A percentile compares a stretch with the other conserved stretches of the same genome.
Conservation (phyloP, 2,113 vertebrate genomes). For the Marmota flaviventris region DNA sequence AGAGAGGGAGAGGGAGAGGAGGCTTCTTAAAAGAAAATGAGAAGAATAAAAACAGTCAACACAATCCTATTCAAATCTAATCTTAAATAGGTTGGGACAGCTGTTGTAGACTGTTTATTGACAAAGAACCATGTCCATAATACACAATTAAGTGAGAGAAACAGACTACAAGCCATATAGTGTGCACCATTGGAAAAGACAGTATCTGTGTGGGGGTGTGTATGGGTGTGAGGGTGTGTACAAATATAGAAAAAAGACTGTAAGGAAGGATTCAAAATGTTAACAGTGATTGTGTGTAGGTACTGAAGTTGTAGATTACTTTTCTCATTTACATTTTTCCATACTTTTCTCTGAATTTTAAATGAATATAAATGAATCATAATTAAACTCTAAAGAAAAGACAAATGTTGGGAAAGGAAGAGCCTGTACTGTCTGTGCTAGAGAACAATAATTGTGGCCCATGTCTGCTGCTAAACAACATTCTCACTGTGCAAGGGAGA, state of each 20-base stretch:
- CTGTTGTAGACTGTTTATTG: constrained; percentile 48
- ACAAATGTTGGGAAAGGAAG: background rate
- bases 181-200: background rate
- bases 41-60: background rate
- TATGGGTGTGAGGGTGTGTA: background rate
- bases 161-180: background rate
- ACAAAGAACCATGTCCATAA: constrained; percentile 45
- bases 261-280: constrained; percentile 16
- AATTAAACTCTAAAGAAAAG: constrained; percentile 45
- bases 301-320: background rate
- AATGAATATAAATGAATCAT: background rate
- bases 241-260: background rate
- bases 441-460: background rate
- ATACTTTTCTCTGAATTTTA: constrained; percentile 30
- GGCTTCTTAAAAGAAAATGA: background rate
- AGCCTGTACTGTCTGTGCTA: background rate
- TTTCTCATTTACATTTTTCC: background rate
- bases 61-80: background rate
- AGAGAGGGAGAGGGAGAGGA: background rate
- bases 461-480: background rate
- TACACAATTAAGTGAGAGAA: constrained; percentile 29
- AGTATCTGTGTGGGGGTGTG: background rate
- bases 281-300: background rate
- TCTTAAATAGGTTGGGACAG: constrained; percentile 10
- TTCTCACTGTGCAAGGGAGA: background rate